A percentile compares a stretch with the other conserved stretches of the same genome.
Conservation (phyloP, 2,797 vertebrate species). For the Typhlichthys eigenmanni region DNA sequence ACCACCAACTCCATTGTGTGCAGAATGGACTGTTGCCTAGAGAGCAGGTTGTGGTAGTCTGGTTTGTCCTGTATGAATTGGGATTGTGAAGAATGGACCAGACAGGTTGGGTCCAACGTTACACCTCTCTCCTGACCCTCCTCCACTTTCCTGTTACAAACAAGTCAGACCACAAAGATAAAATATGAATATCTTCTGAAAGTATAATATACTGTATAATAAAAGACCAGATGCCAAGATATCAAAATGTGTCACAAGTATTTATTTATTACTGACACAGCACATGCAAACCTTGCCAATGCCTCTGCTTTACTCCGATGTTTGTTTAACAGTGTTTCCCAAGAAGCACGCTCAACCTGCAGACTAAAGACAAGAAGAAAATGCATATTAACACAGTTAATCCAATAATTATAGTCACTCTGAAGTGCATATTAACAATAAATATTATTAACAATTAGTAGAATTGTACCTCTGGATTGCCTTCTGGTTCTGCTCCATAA, state of each 20-base stretch:
- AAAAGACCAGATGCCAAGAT: background rate
- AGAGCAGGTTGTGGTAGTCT: constrained; percentile 68
- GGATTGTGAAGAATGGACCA: constrained; percentile 73
- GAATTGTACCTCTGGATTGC: constrained; percentile 65
- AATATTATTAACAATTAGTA: background rate
- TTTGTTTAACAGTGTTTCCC: constrained; percentile 76
- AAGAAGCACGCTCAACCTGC: constrained; percentile 73
- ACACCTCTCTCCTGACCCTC: constrained; percentile 55
- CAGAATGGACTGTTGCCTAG: constrained; percentile 66
- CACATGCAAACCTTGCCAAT: constrained; percentile 66
- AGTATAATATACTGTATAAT: too few relatives aligned
- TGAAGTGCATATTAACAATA: background rate
- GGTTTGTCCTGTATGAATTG: constrained; percentile 74
- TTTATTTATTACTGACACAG: background rate
- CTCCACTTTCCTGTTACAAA: constrained; percentile 67
- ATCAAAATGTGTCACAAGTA: background rate
- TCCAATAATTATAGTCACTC: background rate
- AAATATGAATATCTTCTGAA: background rate
- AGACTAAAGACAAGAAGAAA: constrained; percentile 62
- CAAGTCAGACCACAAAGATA: background rate
- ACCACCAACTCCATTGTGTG: constrained; percentile 73
- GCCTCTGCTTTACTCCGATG: constrained; percentile 72
- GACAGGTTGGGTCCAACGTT: constrained; percentile 51
- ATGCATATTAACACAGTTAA: background rate
- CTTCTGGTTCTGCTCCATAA: constrained; percentile 55